phyloP scores from a whole-genome alignment of 2,888 invertebrate genomes.

The Melieria omissa region DNA sequence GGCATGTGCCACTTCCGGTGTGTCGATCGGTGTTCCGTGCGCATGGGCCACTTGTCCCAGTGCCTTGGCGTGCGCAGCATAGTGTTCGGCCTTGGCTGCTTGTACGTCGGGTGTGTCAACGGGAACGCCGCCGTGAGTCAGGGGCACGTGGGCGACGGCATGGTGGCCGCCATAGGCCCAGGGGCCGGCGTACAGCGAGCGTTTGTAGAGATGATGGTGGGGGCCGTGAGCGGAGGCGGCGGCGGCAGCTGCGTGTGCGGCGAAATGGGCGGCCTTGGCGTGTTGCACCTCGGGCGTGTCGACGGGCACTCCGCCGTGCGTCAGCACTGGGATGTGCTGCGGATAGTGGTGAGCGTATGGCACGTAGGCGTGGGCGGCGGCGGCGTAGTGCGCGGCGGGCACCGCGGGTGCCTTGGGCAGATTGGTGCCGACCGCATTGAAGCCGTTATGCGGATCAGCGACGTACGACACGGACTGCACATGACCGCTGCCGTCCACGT shows the following conservation, averaged over 20 bases:
- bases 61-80: constrained; percentile 66
- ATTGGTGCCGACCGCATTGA: constrained; percentile 75
- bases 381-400: constrained; percentile 46
- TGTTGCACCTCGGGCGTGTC: constrained; percentile 68
- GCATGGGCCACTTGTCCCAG: constrained; percentile 57
- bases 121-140: constrained; percentile 67
- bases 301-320: constrained; percentile 65
- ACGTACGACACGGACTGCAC: constrained; percentile 75
- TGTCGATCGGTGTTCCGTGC: constrained; percentile 64
- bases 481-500: constrained; percentile 75
- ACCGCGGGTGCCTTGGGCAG: constrained; percentile 71
- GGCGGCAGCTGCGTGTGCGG: constrained; percentile 68
- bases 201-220: constrained; percentile 67
- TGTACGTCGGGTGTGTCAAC: constrained; percentile 69
- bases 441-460: constrained; percentile 74
- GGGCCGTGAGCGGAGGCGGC: constrained; percentile 55
- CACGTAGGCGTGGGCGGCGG: constrained; percentile 59
- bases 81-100: constrained; percentile 66
- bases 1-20: constrained; percentile 68
- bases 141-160: constrained; percentile 57
- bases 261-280: constrained; percentile 69
- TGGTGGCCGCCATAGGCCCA: constrained; percentile 55
- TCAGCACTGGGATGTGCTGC: constrained; percentile 56
- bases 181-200: constrained; percentile 63
- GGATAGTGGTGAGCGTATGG: constrained; percentile 55